Conservation (phyloP, 1,140 invertebrate genomes). For the Micrasema minimum region DNA sequence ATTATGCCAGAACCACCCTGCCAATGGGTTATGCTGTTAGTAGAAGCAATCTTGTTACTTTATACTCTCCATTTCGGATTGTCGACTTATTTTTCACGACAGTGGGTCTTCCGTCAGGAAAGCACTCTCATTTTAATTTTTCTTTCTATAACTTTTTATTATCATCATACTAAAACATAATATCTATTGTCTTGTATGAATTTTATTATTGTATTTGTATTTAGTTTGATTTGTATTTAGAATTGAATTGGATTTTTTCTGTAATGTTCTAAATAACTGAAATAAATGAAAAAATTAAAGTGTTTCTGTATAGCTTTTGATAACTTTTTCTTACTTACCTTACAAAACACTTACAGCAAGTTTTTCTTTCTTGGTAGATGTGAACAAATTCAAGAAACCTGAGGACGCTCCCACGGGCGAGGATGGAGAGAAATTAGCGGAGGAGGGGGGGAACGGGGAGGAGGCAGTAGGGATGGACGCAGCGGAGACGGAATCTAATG, state of each 20-base stretch:
- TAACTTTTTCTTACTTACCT: conserved; percentile 21
- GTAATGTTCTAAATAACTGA: no score
- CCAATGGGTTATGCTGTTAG: no score
- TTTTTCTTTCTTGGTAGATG: conserved; percentile 56
- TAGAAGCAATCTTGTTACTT: no score
- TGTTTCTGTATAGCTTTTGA: conserved; percentile 6
- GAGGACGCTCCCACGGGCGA: conserved; percentile 41
- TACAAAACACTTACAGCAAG: no score
- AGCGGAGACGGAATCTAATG: conserved; percentile 10
- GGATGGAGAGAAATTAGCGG: conserved; percentile 15
- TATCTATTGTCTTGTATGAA: neutral
- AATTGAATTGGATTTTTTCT: no score
- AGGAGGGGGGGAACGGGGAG: neutral
- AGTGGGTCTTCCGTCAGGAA: no score
- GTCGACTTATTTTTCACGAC: no score
- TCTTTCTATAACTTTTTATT: neutral
- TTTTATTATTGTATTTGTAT: neutral
- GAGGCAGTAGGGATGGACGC: neutral
- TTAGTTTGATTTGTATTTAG: neutral
- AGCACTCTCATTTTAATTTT: no score
- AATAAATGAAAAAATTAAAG: no score
- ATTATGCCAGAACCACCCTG: no score
- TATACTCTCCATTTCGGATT: no score
- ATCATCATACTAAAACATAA: neutral
- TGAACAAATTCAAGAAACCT: conserved; percentile 64